Conservation (phyloP, 2,113 vertebrate genomes). For the Gasterosteus nipponicus region DNA sequence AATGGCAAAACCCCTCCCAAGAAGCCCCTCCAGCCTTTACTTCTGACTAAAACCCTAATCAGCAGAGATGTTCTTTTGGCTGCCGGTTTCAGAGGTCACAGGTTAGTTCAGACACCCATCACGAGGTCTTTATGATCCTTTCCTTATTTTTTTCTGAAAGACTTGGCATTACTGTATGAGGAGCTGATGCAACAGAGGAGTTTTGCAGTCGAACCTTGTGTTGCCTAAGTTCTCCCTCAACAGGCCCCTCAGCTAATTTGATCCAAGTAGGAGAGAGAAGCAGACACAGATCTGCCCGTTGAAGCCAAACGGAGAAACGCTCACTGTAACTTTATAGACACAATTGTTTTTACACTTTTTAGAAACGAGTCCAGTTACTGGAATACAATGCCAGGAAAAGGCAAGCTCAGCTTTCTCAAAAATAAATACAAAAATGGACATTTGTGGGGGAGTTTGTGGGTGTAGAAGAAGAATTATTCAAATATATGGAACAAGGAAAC, state of each 20-base stretch:
- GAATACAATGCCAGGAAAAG: conserved; percentile 39
- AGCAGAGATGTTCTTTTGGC: conserved; percentile 1
- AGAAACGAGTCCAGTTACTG: conserved; percentile 43
- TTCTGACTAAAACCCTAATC: neutral
- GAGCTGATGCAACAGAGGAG: conserved; percentile 52
- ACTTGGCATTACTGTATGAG: conserved; percentile 27
- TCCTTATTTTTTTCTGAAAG: neutral
- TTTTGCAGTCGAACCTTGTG: conserved; percentile 39
- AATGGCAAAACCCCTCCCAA: no score
- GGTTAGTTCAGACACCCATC: conserved; percentile 7
- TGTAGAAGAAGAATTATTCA: conserved; percentile 14
- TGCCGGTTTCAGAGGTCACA: conserved; percentile 14
- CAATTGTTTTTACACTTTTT: conserved; percentile 47
- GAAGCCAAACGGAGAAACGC: conserved; percentile 48
- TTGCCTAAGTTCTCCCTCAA: conserved; percentile 43
- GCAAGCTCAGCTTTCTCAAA: conserved; percentile 20
- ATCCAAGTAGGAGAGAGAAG: conserved; percentile 63
- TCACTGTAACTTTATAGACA: conserved; percentile 56
- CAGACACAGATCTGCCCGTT: conserved; percentile 61
- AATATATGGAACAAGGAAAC: conserved; percentile 28
- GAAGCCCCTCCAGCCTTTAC: neutral
- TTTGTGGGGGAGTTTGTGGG: conserved; percentile 26
- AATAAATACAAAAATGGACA: conserved; percentile 42
- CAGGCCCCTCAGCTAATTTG: conserved; percentile 57
- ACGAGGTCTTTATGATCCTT: neutral